Percentiles rank a stretch among this genome's conserved stretches.
These are phyloP conservation scores for Rhinolophus sinicus DNA, from an alignment of 2,113 vertebrate genomes.

Conservation along the genomic window DNA sequence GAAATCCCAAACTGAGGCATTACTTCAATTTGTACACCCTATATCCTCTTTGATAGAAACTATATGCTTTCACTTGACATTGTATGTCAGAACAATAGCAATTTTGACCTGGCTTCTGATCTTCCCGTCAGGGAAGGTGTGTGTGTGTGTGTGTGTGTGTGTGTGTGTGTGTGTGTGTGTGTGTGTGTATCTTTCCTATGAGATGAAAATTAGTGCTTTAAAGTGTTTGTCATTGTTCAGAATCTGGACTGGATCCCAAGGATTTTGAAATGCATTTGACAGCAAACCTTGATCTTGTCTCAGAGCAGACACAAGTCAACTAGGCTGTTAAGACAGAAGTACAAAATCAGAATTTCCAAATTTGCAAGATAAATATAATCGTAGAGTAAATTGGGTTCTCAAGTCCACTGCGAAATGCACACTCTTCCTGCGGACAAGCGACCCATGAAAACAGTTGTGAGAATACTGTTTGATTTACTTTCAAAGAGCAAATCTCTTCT, in stretches of 20 bases:
- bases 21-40: not conserved
- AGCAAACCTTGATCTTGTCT: not conserved
- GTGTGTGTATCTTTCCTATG: not conserved
- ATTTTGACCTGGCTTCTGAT: not conserved
- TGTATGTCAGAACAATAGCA: not conserved
- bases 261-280: not conserved
- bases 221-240: not conserved
- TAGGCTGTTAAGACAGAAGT: not conserved
- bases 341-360: not conserved
- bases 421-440: not conserved
- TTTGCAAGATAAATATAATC: not conserved
- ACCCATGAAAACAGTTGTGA: not conserved
- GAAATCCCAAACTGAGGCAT: not conserved
- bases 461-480: not conserved
- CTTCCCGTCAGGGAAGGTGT: not conserved
- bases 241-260: not conserved
- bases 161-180: too few relatives aligned
- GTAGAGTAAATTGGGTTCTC: not conserved
- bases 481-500: conserved; percentile 9
- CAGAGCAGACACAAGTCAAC: not conserved
- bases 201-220: not conserved
- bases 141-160: too few relatives aligned
- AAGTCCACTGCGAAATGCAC: not conserved
- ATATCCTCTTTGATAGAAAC: not conserved
- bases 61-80: not conserved